Evolutionary conservation across 2,888 invertebrate genomes (phyloP).

Genomic region (Heteromurus nitidus): DNA sequence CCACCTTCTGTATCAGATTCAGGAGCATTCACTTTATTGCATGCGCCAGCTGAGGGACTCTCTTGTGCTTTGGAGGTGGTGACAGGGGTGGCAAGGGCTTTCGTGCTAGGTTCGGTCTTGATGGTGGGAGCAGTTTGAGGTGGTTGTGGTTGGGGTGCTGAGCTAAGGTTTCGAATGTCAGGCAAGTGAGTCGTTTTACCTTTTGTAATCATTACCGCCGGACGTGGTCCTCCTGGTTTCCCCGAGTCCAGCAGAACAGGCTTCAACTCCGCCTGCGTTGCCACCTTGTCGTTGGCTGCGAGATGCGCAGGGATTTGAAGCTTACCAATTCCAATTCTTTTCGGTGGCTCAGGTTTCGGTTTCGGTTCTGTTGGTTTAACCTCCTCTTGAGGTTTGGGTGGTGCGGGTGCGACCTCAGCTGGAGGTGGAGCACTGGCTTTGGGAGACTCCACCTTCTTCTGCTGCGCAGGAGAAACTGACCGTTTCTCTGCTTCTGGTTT

Average conservation of each 20-base stretch:
- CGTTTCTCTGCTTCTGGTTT: constrained; percentile 3
- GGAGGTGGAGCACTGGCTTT: constrained; percentile 27
- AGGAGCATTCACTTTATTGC: constrained; percentile 37
- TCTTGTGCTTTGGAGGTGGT: constrained; percentile 19
- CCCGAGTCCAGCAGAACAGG: constrained; percentile 70
- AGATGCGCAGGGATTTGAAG: constrained; percentile 76
- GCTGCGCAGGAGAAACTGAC: constrained; percentile 16
- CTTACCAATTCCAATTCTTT: constrained; percentile 75
- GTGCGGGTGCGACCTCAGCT: constrained; percentile 14
- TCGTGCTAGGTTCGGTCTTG: too few relatives aligned
- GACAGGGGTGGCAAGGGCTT: constrained; percentile 1
- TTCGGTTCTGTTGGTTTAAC: not conserved
- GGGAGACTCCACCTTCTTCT: constrained; percentile 21
- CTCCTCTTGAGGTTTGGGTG: not conserved
- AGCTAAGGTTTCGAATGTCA: constrained; percentile 13
- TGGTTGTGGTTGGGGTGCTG: constrained; percentile 39
- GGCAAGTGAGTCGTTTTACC: constrained; percentile 63
- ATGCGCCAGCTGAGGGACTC: constrained; percentile 40
- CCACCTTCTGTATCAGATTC: constrained; percentile 54
- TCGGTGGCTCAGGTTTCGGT: constrained; percentile 63
- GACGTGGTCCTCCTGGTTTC: constrained; percentile 65
- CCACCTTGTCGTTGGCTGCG: constrained; percentile 81
- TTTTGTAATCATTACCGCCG: constrained; percentile 68
- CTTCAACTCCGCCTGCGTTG: constrained; percentile 74
- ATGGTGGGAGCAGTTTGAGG: constrained; percentile 7